Evolutionary conservation across 2,797 vertebrate genomes (phyloP), one percentile per base, ranked within the genome.

Genomic region (Schizopygopsis malacanthus): DNA sequence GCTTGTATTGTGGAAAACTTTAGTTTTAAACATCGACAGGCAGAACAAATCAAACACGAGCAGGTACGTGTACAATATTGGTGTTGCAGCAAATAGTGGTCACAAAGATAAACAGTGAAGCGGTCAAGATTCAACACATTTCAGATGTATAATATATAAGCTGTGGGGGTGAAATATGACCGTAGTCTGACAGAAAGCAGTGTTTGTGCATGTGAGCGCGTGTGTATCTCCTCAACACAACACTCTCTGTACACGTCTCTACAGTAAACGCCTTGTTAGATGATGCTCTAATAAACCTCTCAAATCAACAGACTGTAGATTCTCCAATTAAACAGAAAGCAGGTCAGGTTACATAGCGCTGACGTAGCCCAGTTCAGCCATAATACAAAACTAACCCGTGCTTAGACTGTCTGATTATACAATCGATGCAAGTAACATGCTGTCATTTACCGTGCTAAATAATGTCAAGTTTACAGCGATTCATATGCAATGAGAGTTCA

Each of bases 251-350:
- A 25, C 28, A 33, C 33, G 5, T 28, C 41, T 79, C 25, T 69
- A 81, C 79, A 81, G 63, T 54, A 54, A 54, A 80, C 1, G 45
- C 33, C 63, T 70, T 39, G 65, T 70, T 61, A 43, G 37, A 33
- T 33, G 33, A 33, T 54, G 79, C 79, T 81, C 79, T 70, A 52
- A 54, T 70, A 70, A 69, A 52, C 65, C 54, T 1, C 63, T 43
- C 75, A 28, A 7, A 75, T 72, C 25, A 37, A 9, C 52, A 15
- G 20, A 75, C 47, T 52, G 47, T 28, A 52, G 72, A 47, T 50
- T 22, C 41, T 65, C 61, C 25, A 80, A 81, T 81, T 81, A 69
- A 52, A 69, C 28, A 37, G 45, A 81, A 81, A 81, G 45, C 63
- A n/a, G 79, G 79, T 69, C 79, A 50, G 79, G 16, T 52, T 47